A percentile compares a stretch with the other conserved stretches of the same genome.
phyloP scores from a whole-genome alignment of 2,797 vertebrate genomes.

The Peromyscus aztecus region DNA sequence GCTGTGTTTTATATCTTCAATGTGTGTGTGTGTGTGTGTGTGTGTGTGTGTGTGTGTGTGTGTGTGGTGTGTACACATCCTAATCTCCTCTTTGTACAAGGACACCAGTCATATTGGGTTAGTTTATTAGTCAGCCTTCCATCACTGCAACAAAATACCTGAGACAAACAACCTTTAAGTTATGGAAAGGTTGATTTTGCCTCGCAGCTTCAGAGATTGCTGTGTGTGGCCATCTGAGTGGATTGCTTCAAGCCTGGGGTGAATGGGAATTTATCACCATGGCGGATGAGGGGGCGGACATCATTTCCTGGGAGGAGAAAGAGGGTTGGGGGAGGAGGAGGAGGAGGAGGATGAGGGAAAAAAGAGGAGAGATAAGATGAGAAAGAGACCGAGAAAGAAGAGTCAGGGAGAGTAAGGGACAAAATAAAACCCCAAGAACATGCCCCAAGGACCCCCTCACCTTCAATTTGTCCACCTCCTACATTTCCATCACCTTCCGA shows the following conservation, averaged over 20 bases:
- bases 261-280: neutral
- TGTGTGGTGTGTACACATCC: neutral
- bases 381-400: neutral
- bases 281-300: no score
- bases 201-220: neutral
- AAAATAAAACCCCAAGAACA: neutral
- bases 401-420: no score
- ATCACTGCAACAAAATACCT: neutral
- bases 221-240: neutral
- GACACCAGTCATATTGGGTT: neutral
- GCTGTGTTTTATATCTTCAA: neutral
- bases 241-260: neutral
- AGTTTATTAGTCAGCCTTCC: neutral
- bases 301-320: neutral
- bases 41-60: neutral
- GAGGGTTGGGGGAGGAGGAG: no score
- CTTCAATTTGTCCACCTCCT: neutral
- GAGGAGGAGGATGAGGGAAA: fast-evolving
- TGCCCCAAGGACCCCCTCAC: neutral
- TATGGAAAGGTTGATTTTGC: neutral
- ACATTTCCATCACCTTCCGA: neutral
- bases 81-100: neutral
- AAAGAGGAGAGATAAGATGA: neutral
- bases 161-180: neutral
- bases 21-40: no score